Percentiles rank a stretch among this genome's conserved stretches.
phyloP scores from a whole-genome alignment of 64 coral and sea anemone genomes.

The Porites lutea region DNA sequence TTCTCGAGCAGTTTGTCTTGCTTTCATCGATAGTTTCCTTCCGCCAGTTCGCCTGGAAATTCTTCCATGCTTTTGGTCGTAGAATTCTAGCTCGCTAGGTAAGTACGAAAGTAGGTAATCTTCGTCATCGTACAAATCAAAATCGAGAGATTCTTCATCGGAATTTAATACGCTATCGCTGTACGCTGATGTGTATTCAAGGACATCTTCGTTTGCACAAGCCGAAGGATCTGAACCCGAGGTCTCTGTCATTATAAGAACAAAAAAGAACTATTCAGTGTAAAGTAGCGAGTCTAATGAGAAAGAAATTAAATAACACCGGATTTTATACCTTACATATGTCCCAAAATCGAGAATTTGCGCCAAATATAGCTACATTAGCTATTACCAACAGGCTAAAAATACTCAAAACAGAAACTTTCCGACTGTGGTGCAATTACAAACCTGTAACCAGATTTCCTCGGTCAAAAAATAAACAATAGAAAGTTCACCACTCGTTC shows the following conservation, averaged over 20 bases:
- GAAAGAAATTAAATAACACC: neutral
- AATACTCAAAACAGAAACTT: constrained; percentile 3
- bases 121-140: constrained; percentile 24
- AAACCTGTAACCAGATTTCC: neutral
- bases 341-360: neutral
- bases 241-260: neutral
- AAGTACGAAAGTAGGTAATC: neutral
- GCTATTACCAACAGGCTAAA: constrained; percentile 3
- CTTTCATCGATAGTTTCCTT: neutral
- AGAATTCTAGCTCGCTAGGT: constrained; percentile 50
- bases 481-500: neutral
- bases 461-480: neutral
- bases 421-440: constrained; percentile 31
- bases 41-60: constrained; percentile 1
- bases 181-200: neutral
- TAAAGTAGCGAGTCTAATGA: neutral
- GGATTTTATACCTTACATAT: neutral
- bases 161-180: neutral
- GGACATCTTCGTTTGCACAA: neutral
- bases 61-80: constrained; percentile 35
- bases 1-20: neutral
- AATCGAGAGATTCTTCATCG: neutral
- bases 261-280: neutral
- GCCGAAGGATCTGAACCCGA: neutral
- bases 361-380: too few species aligned